Conservation (phyloP, 2,888 invertebrate species). For the Selenia dentaria region DNA sequence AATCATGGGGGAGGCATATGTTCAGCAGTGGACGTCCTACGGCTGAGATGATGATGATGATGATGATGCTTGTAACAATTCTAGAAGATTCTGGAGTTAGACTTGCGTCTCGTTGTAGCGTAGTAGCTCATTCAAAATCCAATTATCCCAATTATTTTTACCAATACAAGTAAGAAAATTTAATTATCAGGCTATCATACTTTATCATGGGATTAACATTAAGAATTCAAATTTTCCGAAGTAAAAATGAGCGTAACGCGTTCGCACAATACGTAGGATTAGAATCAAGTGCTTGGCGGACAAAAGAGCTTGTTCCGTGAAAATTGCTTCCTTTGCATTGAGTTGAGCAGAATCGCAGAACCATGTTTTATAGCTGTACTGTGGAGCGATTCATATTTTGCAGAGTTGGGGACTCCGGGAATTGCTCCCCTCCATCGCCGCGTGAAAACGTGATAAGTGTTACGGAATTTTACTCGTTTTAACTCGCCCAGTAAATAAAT, state of each 20-base stretch:
- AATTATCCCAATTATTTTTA: no score
- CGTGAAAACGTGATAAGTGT: slow-evolving; percentile 48
- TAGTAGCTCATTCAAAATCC: no score
- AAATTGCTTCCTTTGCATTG: slow-evolving; percentile 53
- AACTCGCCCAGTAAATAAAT: slow-evolving; percentile 32
- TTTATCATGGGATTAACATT: no score
- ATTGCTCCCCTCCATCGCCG: slow-evolving; percentile 34
- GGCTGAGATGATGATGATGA: no score
- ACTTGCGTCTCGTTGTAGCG: no score
- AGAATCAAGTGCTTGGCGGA: slow-evolving; percentile 50
- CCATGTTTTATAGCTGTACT: slow-evolving; percentile 48
- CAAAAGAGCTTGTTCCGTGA: slow-evolving; percentile 49
- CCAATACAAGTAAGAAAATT: no score
- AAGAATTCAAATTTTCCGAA: no score
- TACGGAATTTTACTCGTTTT: slow-evolving; percentile 35
- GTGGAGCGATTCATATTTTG: slow-evolving; percentile 53
- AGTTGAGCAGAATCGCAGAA: slow-evolving; percentile 46
- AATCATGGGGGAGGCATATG: no score
- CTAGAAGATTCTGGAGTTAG: no score
- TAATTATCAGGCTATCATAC: no score
- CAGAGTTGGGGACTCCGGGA: slow-evolving; percentile 43
- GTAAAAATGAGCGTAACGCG: slow-evolving; percentile 30
- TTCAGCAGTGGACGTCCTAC: no score
- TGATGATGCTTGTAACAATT: no score
- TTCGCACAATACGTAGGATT: slow-evolving; percentile 44